Evolutionary conservation across 2,113 vertebrate species (phyloP).

Genomic region (Phalacrocorax aristotelis): DNA sequence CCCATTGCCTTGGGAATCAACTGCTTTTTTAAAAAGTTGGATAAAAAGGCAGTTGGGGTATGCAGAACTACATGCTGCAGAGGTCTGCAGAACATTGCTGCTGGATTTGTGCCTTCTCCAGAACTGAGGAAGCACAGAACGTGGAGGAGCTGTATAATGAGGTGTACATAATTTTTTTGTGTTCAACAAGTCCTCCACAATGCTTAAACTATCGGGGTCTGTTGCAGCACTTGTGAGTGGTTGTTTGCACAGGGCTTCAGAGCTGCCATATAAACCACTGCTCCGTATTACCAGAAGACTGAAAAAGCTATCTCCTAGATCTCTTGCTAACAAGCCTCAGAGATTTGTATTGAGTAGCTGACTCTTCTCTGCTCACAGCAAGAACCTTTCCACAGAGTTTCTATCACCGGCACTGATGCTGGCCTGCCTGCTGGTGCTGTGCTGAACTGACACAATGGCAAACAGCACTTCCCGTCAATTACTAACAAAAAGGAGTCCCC

Average conservation of each 20-base stretch:
- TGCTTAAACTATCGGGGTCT: neutral
- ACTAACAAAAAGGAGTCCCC: neutral
- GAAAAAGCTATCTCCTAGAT: neutral
- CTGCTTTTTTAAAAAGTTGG: neutral
- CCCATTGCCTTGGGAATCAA: neutral
- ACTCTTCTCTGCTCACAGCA: neutral
- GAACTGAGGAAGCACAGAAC: neutral
- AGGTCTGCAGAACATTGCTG: neutral
- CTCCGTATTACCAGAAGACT: neutral
- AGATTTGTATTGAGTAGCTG: neutral
- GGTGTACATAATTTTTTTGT: neutral
- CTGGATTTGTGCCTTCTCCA: neutral
- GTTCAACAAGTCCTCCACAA: neutral
- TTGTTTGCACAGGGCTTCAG: neutral
- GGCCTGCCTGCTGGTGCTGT: neutral
- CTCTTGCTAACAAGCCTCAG: neutral
- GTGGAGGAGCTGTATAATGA: neutral
- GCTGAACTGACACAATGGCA: neutral
- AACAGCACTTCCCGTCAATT: neutral
- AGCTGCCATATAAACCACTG: neutral
- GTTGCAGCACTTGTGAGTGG: neutral
- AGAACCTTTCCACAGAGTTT: neutral
- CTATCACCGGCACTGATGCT: neutral
- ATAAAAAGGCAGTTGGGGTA: neutral
- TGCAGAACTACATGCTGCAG: fast-evolving